A percentile compares a stretch with the other conserved stretches of the same genome.
Conservation (phyloP, 2,113 vertebrate species). For the Mobula birostris region DNA sequence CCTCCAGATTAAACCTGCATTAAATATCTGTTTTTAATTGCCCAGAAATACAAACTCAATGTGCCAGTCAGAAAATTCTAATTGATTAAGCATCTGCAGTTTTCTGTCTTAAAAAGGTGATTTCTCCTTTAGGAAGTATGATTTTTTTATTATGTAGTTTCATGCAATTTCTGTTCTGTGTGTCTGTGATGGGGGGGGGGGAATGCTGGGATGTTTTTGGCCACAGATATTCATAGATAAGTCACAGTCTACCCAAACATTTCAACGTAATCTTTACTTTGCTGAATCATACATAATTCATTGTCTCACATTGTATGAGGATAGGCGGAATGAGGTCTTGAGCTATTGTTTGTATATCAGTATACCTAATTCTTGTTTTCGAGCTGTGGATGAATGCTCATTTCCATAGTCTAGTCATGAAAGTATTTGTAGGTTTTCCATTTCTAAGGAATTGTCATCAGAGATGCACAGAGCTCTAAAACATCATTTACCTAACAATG, state of each 20-base stretch:
- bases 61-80: background rate
- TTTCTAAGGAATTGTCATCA: background rate
- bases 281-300: background rate
- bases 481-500: background rate
- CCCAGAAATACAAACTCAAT: background rate
- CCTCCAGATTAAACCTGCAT: no score
- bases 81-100: background rate
- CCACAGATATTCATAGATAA: background rate
- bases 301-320: background rate
- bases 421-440: background rate
- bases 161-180: background rate
- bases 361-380: constrained; percentile 2
- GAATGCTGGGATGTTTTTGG: background rate
- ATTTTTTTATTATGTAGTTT: background rate
- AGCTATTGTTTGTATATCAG: background rate
- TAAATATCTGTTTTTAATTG: no score
- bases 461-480: background rate
- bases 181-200: background rate
- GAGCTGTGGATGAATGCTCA: background rate
- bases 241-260: background rate
- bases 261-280: background rate
- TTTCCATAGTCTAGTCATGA: background rate
- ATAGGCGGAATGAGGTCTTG: no score
- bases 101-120: background rate
- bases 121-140: background rate